These are phyloP conservation scores for Drosophila athabasca DNA, from an alignment of 1,140 invertebrate species.

Conservation along the genomic window DNA sequence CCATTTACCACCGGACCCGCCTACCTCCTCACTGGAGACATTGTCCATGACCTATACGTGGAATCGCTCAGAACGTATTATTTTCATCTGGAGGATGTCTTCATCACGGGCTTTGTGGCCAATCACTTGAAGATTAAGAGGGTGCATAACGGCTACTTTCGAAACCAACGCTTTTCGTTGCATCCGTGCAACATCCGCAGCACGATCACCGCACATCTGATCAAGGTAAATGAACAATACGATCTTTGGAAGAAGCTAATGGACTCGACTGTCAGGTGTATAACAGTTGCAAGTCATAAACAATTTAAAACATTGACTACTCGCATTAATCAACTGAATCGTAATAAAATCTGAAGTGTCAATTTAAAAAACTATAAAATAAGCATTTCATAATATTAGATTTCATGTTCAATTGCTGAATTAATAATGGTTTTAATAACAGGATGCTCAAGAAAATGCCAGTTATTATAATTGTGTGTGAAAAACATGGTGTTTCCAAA, in stretches of 20 bases:
- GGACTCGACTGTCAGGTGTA: constrained; percentile 92
- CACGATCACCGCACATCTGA: constrained; percentile 94
- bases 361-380: no score
- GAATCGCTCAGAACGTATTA: constrained; percentile 88
- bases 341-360: no score
- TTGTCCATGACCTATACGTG: constrained; percentile 88
- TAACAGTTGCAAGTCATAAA: constrained; percentile 41
- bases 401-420: no score
- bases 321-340: no score
- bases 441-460: no score
- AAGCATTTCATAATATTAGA: no score
- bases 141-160: constrained; percentile 91
- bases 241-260: constrained; percentile 95
- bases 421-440: no score
- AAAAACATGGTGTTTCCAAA: no score
- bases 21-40: constrained; percentile 90
- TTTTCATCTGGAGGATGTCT: constrained; percentile 95
- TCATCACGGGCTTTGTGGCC: constrained; percentile 93
- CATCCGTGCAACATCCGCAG: constrained; percentile 92
- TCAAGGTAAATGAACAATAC: constrained; percentile 94
- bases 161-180: constrained; percentile 91
- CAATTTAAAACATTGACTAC: no score
- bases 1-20: constrained; percentile 95
- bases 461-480: no score
- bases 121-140: constrained; percentile 88